A percentile compares a stretch with the other conserved stretches of the same genome.
phyloP scores from a whole-genome alignment of 2,888 invertebrate genomes.

The Cotesia congregata region DNA sequence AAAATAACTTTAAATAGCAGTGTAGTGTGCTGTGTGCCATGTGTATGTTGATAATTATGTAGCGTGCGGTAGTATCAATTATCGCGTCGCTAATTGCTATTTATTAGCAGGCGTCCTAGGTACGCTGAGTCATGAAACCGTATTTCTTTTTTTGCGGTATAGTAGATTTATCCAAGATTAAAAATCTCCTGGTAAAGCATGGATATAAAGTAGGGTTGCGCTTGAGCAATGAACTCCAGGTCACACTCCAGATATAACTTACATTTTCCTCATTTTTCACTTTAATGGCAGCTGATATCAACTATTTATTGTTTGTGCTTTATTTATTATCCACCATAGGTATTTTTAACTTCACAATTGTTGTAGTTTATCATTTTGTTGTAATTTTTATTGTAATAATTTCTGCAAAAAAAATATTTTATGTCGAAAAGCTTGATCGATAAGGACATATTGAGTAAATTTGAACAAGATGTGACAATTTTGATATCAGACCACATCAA shows the following conservation, averaged over 20 bases:
- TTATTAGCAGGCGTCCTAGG: conserved; percentile 50
- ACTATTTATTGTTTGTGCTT: too few species aligned
- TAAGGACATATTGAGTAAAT: too few species aligned
- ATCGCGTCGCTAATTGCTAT: conserved; percentile 55
- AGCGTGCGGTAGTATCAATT: conserved; percentile 52
- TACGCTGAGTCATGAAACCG: conserved; percentile 23
- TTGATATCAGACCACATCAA: too few species aligned
- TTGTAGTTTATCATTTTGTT: too few species aligned
- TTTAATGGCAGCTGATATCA: neutral
- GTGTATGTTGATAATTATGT: neutral
- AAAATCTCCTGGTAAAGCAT: neutral
- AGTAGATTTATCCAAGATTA: neutral
- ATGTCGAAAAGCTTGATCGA: too few species aligned
- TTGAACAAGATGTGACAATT: too few species aligned
- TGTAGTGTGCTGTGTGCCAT: neutral
- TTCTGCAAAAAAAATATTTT: too few species aligned
- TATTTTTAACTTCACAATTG: too few species aligned
- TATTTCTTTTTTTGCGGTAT: conserved; percentile 9
- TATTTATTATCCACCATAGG: too few species aligned
- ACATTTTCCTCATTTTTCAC: neutral
- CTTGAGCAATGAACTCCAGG: conserved; percentile 1
- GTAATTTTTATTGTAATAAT: too few species aligned
- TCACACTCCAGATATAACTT: neutral
- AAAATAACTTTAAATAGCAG: neutral
- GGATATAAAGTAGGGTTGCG: neutral